phyloP scores from a whole-genome alignment of 2,113 vertebrate genomes.

The Sturnira hondurensis region DNA sequence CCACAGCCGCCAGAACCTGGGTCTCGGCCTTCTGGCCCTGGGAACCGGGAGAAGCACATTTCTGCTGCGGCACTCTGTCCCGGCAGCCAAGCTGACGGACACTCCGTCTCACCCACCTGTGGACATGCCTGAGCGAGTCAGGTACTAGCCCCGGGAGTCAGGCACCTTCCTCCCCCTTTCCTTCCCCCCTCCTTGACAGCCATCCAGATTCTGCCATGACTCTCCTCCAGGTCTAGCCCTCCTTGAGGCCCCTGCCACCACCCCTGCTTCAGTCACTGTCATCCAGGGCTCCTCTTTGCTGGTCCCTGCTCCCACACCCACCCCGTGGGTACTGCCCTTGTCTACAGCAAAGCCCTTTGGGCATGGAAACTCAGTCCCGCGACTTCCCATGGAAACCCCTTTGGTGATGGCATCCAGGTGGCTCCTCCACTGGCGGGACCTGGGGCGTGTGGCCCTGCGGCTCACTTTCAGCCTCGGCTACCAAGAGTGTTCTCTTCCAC shows the following conservation, averaged over 20 bases:
- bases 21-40: not conserved
- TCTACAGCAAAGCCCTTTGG: not conserved
- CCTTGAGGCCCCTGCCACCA: not conserved
- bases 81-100: not conserved
- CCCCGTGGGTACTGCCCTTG: not conserved
- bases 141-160: not conserved
- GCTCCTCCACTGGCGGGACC: not conserved
- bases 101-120: not conserved
- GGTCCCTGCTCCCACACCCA: not conserved
- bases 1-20: not conserved
- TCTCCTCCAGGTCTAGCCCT: not conserved
- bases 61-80: not conserved
- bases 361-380: not conserved
- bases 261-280: not conserved
- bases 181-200: not conserved
- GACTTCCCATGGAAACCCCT: not conserved
- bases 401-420: not conserved
- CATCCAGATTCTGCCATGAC: not conserved
- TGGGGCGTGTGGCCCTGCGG: not conserved
- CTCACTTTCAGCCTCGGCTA: not conserved
- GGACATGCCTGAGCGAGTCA: not conserved
- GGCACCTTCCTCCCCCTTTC: not conserved
- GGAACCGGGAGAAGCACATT: not conserved
- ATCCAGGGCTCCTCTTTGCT: not conserved
- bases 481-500: not conserved